Percentiles rank a stretch among this genome's conserved stretches.
Evolutionary conservation across 2,113 vertebrate species (phyloP).

Genomic region (Pteronura brasiliensis): DNA sequence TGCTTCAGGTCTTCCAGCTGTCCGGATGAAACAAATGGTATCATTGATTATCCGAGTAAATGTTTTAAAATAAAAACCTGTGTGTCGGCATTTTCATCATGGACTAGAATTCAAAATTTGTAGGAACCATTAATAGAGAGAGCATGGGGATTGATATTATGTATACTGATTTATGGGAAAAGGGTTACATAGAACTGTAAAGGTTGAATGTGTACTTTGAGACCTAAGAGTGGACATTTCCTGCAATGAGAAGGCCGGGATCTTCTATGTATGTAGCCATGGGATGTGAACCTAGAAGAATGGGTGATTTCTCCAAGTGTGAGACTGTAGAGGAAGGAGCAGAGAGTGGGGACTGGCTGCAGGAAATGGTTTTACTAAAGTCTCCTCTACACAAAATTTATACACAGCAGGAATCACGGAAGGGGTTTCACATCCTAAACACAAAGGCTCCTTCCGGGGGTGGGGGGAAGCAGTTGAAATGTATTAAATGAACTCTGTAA

Average conservation of each 20-base stretch:
- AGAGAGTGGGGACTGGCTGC: fast-evolving
- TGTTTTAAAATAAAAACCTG: not conserved
- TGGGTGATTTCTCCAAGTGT: not conserved
- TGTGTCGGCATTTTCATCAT: not conserved
- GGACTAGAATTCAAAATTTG: not conserved
- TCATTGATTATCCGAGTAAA: not conserved
- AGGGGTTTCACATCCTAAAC: not conserved
- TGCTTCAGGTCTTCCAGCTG: not conserved
- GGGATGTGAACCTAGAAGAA: not conserved
- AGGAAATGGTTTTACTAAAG: not conserved
- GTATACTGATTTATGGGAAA: not conserved
- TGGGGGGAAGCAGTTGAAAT: not conserved
- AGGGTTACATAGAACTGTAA: not conserved
- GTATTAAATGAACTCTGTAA: not conserved
- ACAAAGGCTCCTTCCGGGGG: not conserved
- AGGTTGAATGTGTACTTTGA: not conserved
- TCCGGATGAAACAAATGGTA: not conserved
- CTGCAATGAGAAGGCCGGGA: not conserved
- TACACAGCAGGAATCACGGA: not conserved
- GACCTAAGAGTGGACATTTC: not conserved
- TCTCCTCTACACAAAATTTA: not conserved
- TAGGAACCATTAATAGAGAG: not conserved
- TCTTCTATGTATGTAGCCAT: not conserved
- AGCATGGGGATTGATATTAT: not conserved
- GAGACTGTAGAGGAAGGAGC: not conserved